phyloP scores from a whole-genome alignment of 1,140 invertebrate species.

The Thalassaphorura encarpata region DNA sequence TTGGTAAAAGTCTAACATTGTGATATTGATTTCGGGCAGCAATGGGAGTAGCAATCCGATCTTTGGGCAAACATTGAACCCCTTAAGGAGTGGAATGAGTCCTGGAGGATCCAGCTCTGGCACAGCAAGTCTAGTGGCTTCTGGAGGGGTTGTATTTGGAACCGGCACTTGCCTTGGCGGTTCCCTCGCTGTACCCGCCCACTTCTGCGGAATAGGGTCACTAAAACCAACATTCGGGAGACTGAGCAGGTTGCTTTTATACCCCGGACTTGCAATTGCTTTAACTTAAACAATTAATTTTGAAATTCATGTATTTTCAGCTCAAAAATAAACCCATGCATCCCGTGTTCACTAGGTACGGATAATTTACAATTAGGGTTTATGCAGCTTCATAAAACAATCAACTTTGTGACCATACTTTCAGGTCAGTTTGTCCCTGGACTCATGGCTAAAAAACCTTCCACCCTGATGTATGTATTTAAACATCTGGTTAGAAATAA shows the following conservation, averaged over 20 bases:
- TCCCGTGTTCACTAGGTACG: background rate
- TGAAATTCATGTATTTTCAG: slow-evolving; percentile 6
- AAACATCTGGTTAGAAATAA: too few relatives aligned
- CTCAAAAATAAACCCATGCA: background rate
- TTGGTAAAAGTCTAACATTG: background rate
- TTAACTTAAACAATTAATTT: background rate
- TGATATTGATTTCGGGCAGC: slow-evolving; percentile 6
- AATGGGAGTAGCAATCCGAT: slow-evolving; percentile 29
- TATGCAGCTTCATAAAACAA: background rate
- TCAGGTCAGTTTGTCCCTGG: too few relatives aligned
- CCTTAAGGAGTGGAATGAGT: slow-evolving; percentile 13
- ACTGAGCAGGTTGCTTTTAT: slow-evolving; percentile 11
- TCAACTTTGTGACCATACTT: too few relatives aligned
- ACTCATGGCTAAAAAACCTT: too few relatives aligned
- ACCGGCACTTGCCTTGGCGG: slow-evolving; percentile 35
- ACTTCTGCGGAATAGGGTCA: slow-evolving; percentile 23
- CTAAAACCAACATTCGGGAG: slow-evolving; percentile 22
- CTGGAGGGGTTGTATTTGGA: slow-evolving; percentile 19
- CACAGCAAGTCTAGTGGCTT: slow-evolving; percentile 19
- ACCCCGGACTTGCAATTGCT: slow-evolving; percentile 18
- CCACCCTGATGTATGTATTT: background rate
- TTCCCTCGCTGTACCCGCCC: slow-evolving; percentile 20
- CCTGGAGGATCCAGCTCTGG: slow-evolving; percentile 27
- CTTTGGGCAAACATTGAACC: slow-evolving; percentile 24
- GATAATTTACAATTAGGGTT: background rate